Evolutionary conservation across 1,140 invertebrate genomes (phyloP).

Genomic region (Himalopsyche phryganea): DNA sequence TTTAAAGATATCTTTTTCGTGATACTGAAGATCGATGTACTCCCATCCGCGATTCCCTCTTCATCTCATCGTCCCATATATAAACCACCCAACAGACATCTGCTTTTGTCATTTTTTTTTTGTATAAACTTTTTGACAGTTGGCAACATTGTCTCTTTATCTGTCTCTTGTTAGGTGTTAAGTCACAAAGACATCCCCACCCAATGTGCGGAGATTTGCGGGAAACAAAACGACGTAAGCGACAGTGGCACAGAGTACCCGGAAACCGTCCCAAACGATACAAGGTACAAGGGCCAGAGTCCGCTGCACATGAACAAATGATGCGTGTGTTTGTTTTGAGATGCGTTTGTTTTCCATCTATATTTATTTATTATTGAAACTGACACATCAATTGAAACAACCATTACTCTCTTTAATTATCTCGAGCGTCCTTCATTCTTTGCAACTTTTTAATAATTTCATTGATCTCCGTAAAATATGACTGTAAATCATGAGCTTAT

Average conservation of each 20-base stretch:
- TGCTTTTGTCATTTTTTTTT: conserved; percentile 4
- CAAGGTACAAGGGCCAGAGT: conserved; percentile 29
- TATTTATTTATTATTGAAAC: neutral
- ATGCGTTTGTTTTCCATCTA: conserved; percentile 2
- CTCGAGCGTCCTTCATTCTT: neutral
- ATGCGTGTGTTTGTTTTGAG: neutral
- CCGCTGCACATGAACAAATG: conserved; percentile 17
- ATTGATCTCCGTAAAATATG: too few relatives aligned
- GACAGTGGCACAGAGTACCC: conserved; percentile 16
- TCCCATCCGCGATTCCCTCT: too few relatives aligned
- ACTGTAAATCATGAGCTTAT: too few relatives aligned
- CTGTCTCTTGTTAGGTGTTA: conserved; percentile 32
- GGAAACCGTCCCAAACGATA: conserved; percentile 25
- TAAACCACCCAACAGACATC: neutral
- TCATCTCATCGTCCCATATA: too few relatives aligned
- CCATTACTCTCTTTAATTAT: neutral
- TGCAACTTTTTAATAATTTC: too few relatives aligned
- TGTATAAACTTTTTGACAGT: neutral
- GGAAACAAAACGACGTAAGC: conserved; percentile 27
- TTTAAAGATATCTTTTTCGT: too few relatives aligned
- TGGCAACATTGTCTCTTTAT: conserved; percentile 20
- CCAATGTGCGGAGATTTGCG: conserved; percentile 30
- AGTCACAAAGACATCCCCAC: conserved; percentile 34
- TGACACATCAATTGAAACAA: too few relatives aligned
- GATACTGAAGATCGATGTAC: too few relatives aligned